Base-by-base conservation (phyloP, 1,140 invertebrate genomes). In the Neotoxoptera formosana region DNA sequence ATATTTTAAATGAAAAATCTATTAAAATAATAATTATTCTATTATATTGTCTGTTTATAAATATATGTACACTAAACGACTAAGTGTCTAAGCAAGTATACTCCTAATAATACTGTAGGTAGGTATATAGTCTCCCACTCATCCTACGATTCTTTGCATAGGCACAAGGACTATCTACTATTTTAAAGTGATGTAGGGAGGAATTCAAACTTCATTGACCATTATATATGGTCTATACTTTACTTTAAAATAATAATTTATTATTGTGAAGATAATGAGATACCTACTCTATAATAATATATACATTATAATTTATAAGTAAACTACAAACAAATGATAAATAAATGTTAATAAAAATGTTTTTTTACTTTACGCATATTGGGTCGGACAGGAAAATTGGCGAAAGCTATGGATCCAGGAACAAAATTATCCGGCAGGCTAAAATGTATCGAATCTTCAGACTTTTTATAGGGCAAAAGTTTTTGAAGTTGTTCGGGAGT, bases 321-420 rank as follows among this genome's bases (percentile, higher is more conserved):
- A 76, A 76, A n/a, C 30, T 76, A n/a, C n/a, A 4, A 7, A 76
- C 17, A 76, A 2, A 76, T 76, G n/a, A n/a, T 76, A 76, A n/a
- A 76, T 76, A 76, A 17, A 76, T 76, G n/a, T 14, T n/a, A 47
- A 30, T 14, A 86, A 45, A 41, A 86, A 36, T 51, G 17, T 89
- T 11, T 47, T 25, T 23, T 92, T 93, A 93, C 91, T 56, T 56
- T 93, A 45, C 91, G 91, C 47, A 30, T 56, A 23, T 86, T 93
- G n/a, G 91, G 91, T 7, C 81, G 48, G 30, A 86, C 76, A 36
- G 91, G 91, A 56, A 93, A 93, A 23, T 93, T 93, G 7, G 91
- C 91, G 9, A 93, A 93, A 36, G 91, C 91, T 20, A 93, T 93
- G 14, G 91, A 93, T 56, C 91, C 91, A 9, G 91, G 91, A 41